These are phyloP conservation scores for Scaptomyza cyrtandrae DNA, from an alignment of 2,888 invertebrate genomes.

Conservation along the genomic window DNA sequence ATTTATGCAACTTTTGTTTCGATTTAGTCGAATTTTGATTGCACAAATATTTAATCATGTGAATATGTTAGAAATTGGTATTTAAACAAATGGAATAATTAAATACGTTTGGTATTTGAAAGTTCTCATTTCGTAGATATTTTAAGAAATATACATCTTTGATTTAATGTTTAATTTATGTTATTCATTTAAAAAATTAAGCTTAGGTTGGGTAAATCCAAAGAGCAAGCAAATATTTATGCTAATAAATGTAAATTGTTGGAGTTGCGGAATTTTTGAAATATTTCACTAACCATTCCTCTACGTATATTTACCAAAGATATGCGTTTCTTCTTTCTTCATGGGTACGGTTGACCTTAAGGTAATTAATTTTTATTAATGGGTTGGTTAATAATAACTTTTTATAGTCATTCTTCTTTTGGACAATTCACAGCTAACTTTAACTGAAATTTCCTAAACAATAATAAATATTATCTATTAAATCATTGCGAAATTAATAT, in stretches of 20 bases:
- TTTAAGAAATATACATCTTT: not conserved
- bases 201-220: not conserved
- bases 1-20: conserved; percentile 50
- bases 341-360: too few relatives aligned
- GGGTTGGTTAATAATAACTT: too few relatives aligned
- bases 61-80: not conserved
- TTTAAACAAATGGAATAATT: conserved; percentile 3
- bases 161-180: not conserved
- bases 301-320: not conserved
- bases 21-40: conserved; percentile 38
- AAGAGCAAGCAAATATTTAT: conserved; percentile 1
- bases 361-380: too few relatives aligned
- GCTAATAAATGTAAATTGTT: conserved; percentile 10
- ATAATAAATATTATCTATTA: too few relatives aligned
- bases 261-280: not conserved
- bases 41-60: not conserved
- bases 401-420: too few relatives aligned
- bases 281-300: not conserved
- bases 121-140: not conserved
- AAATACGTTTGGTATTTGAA: not conserved
- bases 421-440: too few relatives aligned
- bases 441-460: too few relatives aligned
- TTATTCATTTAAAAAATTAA: not conserved
- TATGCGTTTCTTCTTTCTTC: not conserved
- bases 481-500: too few relatives aligned